These are phyloP conservation scores for Sarcophaga caerulescens DNA, from an alignment of 2,888 invertebrate genomes.

Conservation along the genomic window DNA sequence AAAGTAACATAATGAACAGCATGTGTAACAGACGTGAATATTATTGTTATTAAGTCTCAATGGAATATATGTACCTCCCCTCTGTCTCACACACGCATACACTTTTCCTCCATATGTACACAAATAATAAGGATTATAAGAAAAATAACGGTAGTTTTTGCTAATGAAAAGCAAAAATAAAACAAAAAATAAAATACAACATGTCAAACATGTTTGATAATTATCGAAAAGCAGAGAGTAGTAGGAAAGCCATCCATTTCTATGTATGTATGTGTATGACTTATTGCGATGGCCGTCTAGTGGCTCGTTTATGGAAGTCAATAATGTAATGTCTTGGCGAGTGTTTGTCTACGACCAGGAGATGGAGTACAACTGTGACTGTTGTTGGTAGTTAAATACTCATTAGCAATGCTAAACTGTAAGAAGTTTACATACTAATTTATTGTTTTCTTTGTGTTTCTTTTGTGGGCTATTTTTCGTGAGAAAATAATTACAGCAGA, in stretches of 20 bases:
- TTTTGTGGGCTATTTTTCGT: not conserved
- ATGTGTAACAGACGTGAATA: constrained; percentile 63
- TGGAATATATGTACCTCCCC: not conserved
- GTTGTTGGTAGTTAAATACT: constrained; percentile 59
- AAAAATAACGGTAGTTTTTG: not conserved
- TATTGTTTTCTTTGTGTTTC: not conserved
- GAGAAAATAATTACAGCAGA: too few relatives aligned
- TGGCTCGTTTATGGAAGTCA: constrained; percentile 4
- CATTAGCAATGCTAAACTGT: constrained; percentile 58
- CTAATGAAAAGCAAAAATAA: constrained; percentile 1
- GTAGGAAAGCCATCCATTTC: not conserved
- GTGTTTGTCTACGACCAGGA: not conserved
- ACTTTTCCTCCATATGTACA: not conserved
- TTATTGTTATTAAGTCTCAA: constrained; percentile 57
- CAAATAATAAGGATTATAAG: not conserved
- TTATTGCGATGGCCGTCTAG: too few relatives aligned
- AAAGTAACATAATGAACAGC: constrained; percentile 32
- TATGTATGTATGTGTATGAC: too few relatives aligned
- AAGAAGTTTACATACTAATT: constrained; percentile 45
- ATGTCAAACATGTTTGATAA: constrained; percentile 56
- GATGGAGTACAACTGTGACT: constrained; percentile 8
- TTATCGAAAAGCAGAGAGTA: constrained; percentile 1
- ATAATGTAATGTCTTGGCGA: constrained; percentile 27
- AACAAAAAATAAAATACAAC: constrained; percentile 14
- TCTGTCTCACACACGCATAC: not conserved